These are phyloP conservation scores for Myxocyprinus asiaticus DNA, from an alignment of 2,113 vertebrate species.

Conservation along the genomic window DNA sequence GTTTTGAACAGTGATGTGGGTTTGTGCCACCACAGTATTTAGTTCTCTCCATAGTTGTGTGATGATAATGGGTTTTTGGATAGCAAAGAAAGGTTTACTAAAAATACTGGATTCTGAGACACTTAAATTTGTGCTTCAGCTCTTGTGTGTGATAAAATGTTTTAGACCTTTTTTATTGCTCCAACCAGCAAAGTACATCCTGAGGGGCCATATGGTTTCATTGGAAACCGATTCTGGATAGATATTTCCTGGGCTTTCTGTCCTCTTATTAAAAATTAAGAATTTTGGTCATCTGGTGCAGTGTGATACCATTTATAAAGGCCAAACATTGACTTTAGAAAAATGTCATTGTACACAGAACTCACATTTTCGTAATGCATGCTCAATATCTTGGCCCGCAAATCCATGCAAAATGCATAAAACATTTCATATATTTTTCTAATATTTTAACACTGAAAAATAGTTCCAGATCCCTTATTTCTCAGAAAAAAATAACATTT, in stretches of 20 bases:
- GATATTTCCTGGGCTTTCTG: constrained; percentile 4
- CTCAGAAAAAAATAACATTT: background rate
- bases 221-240: constrained; percentile 4
- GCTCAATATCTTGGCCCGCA: background rate
- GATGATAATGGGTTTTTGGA: too few relatives aligned
- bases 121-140: too few relatives aligned
- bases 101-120: too few relatives aligned
- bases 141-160: too few relatives aligned
- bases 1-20: constrained; percentile 21
- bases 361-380: background rate
- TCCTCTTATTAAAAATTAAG: background rate
- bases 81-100: too few relatives aligned
- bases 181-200: too few relatives aligned
- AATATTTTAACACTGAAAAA: background rate
- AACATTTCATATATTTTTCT: background rate
- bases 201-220: background rate
- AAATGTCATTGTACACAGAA: background rate
- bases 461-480: background rate
- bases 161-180: too few relatives aligned
- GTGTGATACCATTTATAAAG: background rate
- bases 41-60: too few relatives aligned
- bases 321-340: constrained; percentile 4
- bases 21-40: background rate
- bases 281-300: background rate
- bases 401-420: constrained; percentile 8